Conservation (phyloP, 2,113 vertebrate species). For the Ranitomeya variabilis region DNA sequence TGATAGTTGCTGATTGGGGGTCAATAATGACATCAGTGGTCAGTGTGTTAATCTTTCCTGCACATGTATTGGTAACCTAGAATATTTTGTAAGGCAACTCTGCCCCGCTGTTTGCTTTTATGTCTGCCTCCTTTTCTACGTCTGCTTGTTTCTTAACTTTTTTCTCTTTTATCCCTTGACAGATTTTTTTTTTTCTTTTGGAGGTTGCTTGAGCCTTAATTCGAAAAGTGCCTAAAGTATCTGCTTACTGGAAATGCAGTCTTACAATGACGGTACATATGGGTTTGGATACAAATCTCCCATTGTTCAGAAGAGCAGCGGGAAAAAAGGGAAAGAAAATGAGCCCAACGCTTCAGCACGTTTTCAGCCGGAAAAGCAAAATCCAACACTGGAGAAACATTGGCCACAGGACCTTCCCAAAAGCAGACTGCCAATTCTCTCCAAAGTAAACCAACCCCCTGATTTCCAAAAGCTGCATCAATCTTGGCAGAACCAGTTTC, state of each 20-base stretch:
- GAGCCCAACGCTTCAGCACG: neutral
- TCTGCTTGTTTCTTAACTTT: too few relatives aligned
- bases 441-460: conserved; percentile 55
- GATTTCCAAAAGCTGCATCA: conserved; percentile 54
- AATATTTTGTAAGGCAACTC: too few relatives aligned
- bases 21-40: too few relatives aligned
- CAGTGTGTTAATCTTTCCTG: too few relatives aligned
- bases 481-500: conserved; percentile 62
- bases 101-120: too few relatives aligned
- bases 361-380: conserved; percentile 47
- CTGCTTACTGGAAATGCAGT: neutral
- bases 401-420: conserved; percentile 57
- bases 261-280: neutral
- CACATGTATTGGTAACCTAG: too few relatives aligned
- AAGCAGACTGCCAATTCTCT: conserved; percentile 67
- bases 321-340: conserved; percentile 41
- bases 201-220: neutral
- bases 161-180: neutral
- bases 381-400: conserved; percentile 18
- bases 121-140: too few relatives aligned
- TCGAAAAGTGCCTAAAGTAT: neutral
- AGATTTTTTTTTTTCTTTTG: neutral
- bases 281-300: neutral
- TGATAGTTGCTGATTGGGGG: too few relatives aligned
- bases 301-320: neutral